Percentiles rank a stretch among this genome's conserved stretches.
Evolutionary conservation across 1,140 invertebrate species (phyloP).

Genomic region (Andrena cerasifolii): DNA sequence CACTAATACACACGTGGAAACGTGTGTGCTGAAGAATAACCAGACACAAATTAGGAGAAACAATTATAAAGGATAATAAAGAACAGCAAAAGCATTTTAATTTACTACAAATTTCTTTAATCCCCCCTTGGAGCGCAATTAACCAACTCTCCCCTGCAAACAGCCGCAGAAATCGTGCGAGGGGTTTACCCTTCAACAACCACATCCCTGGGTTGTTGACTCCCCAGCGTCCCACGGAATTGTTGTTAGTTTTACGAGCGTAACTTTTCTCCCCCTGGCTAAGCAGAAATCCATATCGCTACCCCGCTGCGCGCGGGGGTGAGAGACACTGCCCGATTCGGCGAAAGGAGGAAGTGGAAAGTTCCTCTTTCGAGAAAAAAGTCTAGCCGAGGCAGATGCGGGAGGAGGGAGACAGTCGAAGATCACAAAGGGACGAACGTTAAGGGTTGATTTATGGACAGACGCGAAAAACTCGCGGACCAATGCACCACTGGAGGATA

Average conservation of each 20-base stretch:
- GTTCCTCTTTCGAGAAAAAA: constrained; percentile 32
- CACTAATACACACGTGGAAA: too few species aligned
- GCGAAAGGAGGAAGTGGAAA: background rate
- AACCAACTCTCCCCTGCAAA: too few species aligned
- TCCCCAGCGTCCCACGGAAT: background rate
- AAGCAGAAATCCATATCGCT: constrained; percentile 5
- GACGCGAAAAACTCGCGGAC: constrained; percentile 28
- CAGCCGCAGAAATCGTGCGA: background rate
- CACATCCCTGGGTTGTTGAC: background rate
- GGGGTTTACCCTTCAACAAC: background rate
- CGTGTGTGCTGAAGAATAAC: too few species aligned
- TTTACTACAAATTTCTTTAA: too few species aligned
- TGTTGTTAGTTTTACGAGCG: constrained; percentile 23
- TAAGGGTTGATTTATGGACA: constrained; percentile 47
- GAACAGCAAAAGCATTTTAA: too few species aligned
- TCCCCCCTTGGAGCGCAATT: too few species aligned
- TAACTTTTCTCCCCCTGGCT: constrained; percentile 1
- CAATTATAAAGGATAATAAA: too few species aligned
- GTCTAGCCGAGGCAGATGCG: background rate
- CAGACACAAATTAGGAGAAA: too few species aligned
- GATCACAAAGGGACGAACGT: constrained; percentile 50
- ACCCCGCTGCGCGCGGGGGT: background rate
- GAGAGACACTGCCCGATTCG: background rate
- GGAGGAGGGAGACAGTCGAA: constrained; percentile 11
- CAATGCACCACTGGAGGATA: constrained; percentile 25